Evolutionary conservation across 2,797 vertebrate species (phyloP), one percentile per base, ranked within the genome.

Genomic region (Cygnus olor): DNA sequence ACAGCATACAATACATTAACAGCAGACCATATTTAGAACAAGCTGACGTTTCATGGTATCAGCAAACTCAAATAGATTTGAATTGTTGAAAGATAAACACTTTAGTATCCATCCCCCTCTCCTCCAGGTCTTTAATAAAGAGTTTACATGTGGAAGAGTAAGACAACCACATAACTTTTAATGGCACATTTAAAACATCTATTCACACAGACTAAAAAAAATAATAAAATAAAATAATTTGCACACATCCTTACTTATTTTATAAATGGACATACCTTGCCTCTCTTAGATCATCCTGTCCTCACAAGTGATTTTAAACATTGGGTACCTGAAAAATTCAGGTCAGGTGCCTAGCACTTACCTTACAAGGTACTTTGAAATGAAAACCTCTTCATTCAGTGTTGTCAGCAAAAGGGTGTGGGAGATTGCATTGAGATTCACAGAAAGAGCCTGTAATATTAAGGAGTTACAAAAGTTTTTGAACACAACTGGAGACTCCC

Each of bases 241-340:
- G 60, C 11, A 36, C 27, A 51, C 34, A 68, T 17, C 21, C 6
- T 70, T 88, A 20, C 11, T 80, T 92, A 6, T 57, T 93, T 95
- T 72, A 49, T 79, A 81, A 81, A 81, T 47, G 22, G n/a, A 60
- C 27, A 19, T 51, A 69, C 11, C 34, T 87, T 65, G 24, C 30
- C 21, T 93, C 40, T 76, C 32, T 90, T 71, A 73, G 32, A 68
- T 64, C 83, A 49, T 27, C 11, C 44, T 78, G 27, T 91, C 53
- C 20, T 77, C 60, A 42, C n/a, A 94, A 90, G 47, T 36, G 70
- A 54, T 32, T 76, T 91, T 45, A 74, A 95, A 77, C 15, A 65
- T 56, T 88, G 58, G 61, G 87, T 93, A 77, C 28, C 34, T 73
- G 69, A 76, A 93, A 92, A 93, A 88, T 53, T 81, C 56, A 79